Evolutionary conservation across 2,888 invertebrate genomes (phyloP).

Genomic region (Endotricha flammealis): DNA sequence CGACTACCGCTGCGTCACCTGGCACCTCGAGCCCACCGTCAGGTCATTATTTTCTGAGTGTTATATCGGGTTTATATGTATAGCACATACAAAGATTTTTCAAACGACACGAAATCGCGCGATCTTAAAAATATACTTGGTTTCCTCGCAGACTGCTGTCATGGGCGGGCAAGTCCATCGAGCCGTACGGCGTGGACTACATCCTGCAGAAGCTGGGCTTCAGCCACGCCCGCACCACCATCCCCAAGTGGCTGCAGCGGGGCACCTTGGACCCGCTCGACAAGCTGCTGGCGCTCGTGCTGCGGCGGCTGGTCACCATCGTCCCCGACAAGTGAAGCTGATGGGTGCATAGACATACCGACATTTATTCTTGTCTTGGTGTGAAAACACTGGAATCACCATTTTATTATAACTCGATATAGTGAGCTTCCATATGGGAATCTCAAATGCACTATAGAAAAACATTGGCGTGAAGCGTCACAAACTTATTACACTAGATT

Average conservation of each 20-base stretch:
- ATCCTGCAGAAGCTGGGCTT: conserved; percentile 98
- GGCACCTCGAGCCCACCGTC: conserved; percentile 95
- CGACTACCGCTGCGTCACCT: conserved; percentile 91
- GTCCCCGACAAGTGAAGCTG: conserved; percentile 64
- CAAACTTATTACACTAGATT: no score
- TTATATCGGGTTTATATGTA: no score
- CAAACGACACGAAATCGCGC: no score
- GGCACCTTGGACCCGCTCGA: conserved; percentile 99
- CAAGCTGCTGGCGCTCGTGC: conserved; percentile 89
- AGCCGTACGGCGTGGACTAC: conserved; percentile 98
- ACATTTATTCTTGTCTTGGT: no score
- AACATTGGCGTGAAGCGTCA: no score
- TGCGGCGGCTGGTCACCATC: conserved; percentile 82
- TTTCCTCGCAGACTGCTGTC: conserved; percentile 78
- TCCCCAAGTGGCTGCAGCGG: conserved; percentile 99
- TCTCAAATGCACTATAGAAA: no score
- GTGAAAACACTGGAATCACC: no score
- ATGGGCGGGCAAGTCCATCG: conserved; percentile 97
- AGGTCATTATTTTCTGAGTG: no score
- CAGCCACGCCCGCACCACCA: conserved; percentile 97
- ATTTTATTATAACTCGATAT: no score
- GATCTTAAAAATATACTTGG: neutral
- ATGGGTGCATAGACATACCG: neutral
- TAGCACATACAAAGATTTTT: no score
- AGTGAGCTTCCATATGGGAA: no score